Evolutionary conservation across 2,113 vertebrate genomes (phyloP).

Genomic region (Grantiella picta): DNA sequence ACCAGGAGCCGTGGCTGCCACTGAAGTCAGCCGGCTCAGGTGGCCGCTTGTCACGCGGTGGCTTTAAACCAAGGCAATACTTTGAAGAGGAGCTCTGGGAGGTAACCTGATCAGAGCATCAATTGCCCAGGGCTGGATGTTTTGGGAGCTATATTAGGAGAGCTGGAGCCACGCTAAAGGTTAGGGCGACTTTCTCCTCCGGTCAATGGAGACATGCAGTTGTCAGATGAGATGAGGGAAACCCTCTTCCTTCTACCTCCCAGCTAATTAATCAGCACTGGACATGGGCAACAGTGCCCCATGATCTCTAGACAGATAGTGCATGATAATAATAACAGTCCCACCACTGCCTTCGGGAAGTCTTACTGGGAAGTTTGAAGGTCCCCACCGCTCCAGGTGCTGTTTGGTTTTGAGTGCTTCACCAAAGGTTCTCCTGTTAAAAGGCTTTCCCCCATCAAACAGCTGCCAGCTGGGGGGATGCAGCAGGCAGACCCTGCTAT

Average conservation of each 20-base stretch:
- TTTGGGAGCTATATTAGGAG: conserved; percentile 26
- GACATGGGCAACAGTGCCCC: not conserved
- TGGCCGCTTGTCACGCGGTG: not conserved
- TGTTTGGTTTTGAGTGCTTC: not conserved
- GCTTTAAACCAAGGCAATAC: not conserved
- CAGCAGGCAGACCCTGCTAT: not conserved
- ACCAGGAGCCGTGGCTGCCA: not conserved
- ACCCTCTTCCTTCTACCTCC: not conserved
- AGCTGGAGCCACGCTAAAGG: not conserved
- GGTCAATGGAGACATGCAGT: not conserved
- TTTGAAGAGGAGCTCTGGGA: not conserved
- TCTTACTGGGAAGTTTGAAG: not conserved
- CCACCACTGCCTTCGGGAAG: not conserved
- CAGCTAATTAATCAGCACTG: not conserved
- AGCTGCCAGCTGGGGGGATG: not conserved
- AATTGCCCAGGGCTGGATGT: not conserved
- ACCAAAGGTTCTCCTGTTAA: not conserved
- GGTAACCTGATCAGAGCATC: conserved; percentile 16
- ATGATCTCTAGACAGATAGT: not conserved
- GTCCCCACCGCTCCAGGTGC: not conserved
- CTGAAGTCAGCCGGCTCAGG: not conserved
- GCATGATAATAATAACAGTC: not conserved
- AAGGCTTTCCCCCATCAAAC: not conserved
- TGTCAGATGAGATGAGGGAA: not conserved
- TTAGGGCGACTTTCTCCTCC: not conserved